A percentile compares a stretch with the other conserved stretches of the same genome.
phyloP scores from a whole-genome alignment of 2,797 vertebrate genomes.

The Molossus alvarezi region DNA sequence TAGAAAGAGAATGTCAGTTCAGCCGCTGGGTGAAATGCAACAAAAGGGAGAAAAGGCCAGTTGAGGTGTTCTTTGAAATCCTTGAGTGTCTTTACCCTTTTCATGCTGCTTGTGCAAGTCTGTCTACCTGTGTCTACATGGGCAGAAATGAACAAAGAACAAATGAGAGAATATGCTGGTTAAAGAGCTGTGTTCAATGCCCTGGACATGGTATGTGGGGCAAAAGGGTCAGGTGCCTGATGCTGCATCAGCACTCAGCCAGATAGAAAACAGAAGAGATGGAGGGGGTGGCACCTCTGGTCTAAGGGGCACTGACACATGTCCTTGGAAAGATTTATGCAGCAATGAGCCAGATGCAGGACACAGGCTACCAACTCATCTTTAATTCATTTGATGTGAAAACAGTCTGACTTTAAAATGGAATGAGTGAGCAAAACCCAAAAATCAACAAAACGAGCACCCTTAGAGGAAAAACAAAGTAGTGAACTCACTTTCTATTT shows the following conservation, averaged over 20 bases:
- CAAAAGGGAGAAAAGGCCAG: not conserved
- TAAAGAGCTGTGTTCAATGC: not conserved
- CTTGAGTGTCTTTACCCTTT: not conserved
- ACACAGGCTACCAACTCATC: not conserved
- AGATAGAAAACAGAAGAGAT: not conserved
- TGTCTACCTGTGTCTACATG: not conserved
- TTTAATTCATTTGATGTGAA: conserved; percentile 28
- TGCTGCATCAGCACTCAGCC: not conserved
- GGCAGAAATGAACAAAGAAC: not conserved
- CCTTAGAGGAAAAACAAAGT: not conserved
- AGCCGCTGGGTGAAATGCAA: not conserved
- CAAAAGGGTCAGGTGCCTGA: not conserved
- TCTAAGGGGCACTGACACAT: not conserved
- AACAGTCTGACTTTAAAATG: not conserved
- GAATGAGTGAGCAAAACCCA: not conserved
- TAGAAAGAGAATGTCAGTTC: not conserved
- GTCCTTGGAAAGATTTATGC: not conserved
- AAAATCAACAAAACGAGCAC: not conserved
- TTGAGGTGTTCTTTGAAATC: conserved; percentile 45
- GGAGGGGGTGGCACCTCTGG: fast-evolving
- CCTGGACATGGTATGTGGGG: not conserved
- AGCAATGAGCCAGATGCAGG: not conserved
- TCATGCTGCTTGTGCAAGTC: not conserved
- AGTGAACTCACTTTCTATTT: not conserved
- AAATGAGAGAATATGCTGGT: not conserved